phyloP scores from a whole-genome alignment of 2,888 invertebrate genomes.

The Drosophila rellima region DNA sequence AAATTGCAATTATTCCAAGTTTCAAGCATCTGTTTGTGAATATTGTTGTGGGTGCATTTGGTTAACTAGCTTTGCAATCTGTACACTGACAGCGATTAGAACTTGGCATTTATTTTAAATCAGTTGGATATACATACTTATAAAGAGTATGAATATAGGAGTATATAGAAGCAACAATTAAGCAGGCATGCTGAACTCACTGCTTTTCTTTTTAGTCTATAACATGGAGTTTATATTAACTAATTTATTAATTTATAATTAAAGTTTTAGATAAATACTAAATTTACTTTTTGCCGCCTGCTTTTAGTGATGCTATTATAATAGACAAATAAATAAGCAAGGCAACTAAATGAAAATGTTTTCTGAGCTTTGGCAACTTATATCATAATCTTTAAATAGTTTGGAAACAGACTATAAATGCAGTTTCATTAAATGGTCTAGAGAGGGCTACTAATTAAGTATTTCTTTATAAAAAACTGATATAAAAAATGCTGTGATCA shows the following conservation, averaged over 20 bases:
- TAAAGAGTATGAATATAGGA: not conserved
- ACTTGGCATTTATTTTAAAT: constrained; percentile 1
- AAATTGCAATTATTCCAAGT: constrained; percentile 69
- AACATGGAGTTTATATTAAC: too few relatives aligned
- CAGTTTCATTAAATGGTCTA: constrained; percentile 29
- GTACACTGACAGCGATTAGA: constrained; percentile 33
- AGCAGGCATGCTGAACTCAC: too few relatives aligned
- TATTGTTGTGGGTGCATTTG: constrained; percentile 46
- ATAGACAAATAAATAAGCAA: too few relatives aligned
- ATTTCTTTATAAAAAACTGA: constrained; percentile 8
- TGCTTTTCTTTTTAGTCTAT: too few relatives aligned
- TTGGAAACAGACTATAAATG: not conserved
- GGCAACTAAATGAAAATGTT: too few relatives aligned
- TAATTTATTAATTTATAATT: too few relatives aligned
- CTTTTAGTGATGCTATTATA: too few relatives aligned
- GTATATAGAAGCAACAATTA: too few relatives aligned
- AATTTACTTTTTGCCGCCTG: too few relatives aligned
- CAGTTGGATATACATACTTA: constrained; percentile 35
- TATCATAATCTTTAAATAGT: not conserved
- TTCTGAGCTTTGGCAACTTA: not conserved
- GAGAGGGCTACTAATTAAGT: constrained; percentile 21
- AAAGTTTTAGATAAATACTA: too few relatives aligned
- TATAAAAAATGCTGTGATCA: constrained; percentile 7
- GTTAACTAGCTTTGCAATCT: constrained; percentile 44
- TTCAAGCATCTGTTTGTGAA: constrained; percentile 35